Evolutionary conservation across 2,113 vertebrate species (phyloP).

Genomic region (Psilopsiagon aurifrons): DNA sequence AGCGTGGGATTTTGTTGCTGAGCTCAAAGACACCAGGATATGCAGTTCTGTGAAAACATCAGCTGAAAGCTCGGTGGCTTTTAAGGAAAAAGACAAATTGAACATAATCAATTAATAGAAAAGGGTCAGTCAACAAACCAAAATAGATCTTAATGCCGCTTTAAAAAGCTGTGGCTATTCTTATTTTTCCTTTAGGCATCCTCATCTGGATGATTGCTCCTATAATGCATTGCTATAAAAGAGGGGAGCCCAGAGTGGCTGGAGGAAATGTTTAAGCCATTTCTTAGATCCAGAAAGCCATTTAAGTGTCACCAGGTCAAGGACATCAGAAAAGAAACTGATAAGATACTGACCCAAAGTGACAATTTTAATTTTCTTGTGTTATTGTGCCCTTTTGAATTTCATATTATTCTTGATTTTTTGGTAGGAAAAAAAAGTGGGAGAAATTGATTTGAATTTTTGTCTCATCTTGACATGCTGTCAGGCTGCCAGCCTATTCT

Average conservation of each 20-base stretch:
- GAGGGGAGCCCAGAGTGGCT: background rate
- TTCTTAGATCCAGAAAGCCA: background rate
- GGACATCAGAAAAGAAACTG: background rate
- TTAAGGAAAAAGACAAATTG: background rate
- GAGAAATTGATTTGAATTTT: background rate
- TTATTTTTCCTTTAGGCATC: background rate
- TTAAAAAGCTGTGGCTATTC: background rate
- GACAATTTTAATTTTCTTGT: background rate
- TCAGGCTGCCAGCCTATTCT: background rate
- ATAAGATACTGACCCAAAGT: background rate
- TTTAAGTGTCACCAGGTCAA: background rate
- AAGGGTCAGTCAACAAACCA: background rate
- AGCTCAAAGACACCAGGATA: background rate
- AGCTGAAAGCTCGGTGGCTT: background rate
- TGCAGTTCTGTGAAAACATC: background rate
- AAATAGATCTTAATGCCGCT: background rate
- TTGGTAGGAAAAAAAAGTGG: background rate
- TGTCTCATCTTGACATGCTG: background rate
- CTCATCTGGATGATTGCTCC: background rate
- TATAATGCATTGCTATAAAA: background rate
- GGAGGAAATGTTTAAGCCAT: background rate
- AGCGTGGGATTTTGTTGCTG: background rate
- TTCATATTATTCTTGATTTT: conserved; percentile 22
- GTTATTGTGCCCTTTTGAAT: background rate
- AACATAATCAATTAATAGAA: background rate